phyloP scores from a whole-genome alignment of 2,888 invertebrate species.

The Leptopterna dolabrata region DNA sequence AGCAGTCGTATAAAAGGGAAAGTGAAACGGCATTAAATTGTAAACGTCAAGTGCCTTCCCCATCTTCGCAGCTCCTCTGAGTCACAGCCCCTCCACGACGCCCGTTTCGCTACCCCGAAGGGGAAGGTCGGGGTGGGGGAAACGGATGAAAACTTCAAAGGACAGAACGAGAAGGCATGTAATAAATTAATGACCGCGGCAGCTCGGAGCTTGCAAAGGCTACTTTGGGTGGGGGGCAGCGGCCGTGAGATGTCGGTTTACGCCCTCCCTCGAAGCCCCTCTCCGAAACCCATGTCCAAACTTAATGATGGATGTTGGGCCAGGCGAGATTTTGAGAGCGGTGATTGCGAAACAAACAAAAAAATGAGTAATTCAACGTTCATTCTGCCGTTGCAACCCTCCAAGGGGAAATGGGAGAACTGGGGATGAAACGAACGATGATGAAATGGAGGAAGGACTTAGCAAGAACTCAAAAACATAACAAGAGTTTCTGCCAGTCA shows the following conservation, averaged over 20 bases:
- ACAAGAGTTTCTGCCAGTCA: too few species aligned
- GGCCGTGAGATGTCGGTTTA: not conserved
- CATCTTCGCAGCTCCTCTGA: not conserved
- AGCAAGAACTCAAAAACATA: too few species aligned
- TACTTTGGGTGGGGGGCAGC: not conserved
- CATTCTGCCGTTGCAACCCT: too few species aligned
- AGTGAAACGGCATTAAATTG: slow-evolving; percentile 3
- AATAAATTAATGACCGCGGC: slow-evolving; percentile 5
- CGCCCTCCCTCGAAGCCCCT: not conserved
- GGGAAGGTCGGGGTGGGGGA: not conserved
- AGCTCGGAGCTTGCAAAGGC: not conserved
- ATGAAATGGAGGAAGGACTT: too few species aligned
- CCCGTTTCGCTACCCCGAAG: not conserved
- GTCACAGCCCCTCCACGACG: not conserved
- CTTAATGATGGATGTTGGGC: not conserved
- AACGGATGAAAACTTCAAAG: slow-evolving; percentile 11
- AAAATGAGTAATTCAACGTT: too few species aligned
- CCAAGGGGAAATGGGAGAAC: too few species aligned
- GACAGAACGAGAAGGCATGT: not conserved
- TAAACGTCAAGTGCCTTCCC: not conserved
- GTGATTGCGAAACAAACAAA: not conserved
- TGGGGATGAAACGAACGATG: too few species aligned
- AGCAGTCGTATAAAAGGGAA: not conserved
- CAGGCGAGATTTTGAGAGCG: not conserved
- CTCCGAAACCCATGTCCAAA: not conserved